Percentiles rank a stretch among this genome's conserved stretches.
phyloP scores from a whole-genome alignment of 2,113 vertebrate species.

The Gobius niger region DNA sequence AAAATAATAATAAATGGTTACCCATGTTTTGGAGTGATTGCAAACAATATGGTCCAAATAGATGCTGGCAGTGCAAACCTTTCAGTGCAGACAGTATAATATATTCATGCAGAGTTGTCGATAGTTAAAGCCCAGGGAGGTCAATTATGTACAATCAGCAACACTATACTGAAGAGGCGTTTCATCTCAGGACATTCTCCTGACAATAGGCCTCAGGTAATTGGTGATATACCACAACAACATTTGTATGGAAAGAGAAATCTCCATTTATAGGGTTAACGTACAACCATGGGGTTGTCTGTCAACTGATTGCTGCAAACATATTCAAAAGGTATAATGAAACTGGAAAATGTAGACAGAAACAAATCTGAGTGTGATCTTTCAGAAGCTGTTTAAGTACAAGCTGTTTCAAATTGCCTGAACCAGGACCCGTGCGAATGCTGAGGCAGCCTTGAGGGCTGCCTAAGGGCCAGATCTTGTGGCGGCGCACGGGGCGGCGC shows the following conservation, averaged over 20 bases:
- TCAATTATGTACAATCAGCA: slow-evolving; percentile 64
- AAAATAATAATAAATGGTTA: too few species aligned
- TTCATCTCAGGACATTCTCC: slow-evolving; percentile 35
- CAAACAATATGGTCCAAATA: background rate
- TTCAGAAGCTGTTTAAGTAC: slow-evolving; percentile 19
- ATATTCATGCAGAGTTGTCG: slow-evolving; percentile 47
- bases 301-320: slow-evolving; percentile 60
- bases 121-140: slow-evolving; percentile 51
- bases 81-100: slow-evolving; percentile 44
- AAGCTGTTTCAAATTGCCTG: slow-evolving; percentile 5
- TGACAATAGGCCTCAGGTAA: slow-evolving; percentile 54
- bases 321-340: slow-evolving; percentile 58
- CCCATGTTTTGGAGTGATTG: too few species aligned
- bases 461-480: too few species aligned
- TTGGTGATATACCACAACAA: slow-evolving; percentile 41
- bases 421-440: too few species aligned
- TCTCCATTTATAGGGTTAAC: slow-evolving; percentile 31
- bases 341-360: slow-evolving; percentile 34
- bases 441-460: too few species aligned
- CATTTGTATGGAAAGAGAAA: slow-evolving; percentile 11
- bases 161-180: slow-evolving; percentile 42
- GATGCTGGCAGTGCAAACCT: slow-evolving; percentile 7
- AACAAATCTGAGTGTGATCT: slow-evolving; percentile 13
- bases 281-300: slow-evolving; percentile 21
- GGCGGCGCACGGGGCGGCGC: too few species aligned